These are phyloP conservation scores for Anoplophora glabripennis DNA, from an alignment of 1,140 invertebrate genomes.

Conservation along the genomic window DNA sequence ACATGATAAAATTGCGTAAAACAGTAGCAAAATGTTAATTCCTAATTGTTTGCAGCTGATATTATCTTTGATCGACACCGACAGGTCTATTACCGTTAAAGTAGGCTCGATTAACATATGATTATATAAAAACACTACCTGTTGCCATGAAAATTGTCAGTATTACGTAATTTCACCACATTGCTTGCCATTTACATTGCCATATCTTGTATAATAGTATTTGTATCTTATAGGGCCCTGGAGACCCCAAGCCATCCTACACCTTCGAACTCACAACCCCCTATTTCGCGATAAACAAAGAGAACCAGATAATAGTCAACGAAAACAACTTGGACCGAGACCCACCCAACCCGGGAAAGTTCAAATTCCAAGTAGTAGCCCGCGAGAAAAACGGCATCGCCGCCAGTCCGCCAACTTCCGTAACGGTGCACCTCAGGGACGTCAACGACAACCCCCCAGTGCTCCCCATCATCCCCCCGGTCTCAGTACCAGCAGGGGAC, in stretches of 20 bases:
- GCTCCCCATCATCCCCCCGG: slow-evolving; percentile 70
- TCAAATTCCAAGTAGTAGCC: slow-evolving; percentile 79
- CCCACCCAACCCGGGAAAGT: slow-evolving; percentile 78
- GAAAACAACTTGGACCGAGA: slow-evolving; percentile 83
- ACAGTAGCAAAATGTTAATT: too few species aligned
- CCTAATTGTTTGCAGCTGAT: too few species aligned
- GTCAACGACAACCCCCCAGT: slow-evolving; percentile 83
- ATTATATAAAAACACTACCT: too few species aligned
- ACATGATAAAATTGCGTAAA: too few species aligned
- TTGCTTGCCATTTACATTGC: too few species aligned
- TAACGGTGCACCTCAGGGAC: slow-evolving; percentile 75
- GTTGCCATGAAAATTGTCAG: too few species aligned
- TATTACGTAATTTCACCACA: too few species aligned
- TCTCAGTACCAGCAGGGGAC: slow-evolving; percentile 79
- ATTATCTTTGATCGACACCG: too few species aligned
- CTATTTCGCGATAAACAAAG: slow-evolving; percentile 75
- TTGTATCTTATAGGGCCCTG: slow-evolving; percentile 53
- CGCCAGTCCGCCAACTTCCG: slow-evolving; percentile 74
- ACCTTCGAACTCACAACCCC: slow-evolving; percentile 80
- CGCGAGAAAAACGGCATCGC: slow-evolving; percentile 73
- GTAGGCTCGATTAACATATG: too few species aligned
- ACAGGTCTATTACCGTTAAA: too few species aligned
- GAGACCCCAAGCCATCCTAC: slow-evolving; percentile 72
- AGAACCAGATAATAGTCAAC: slow-evolving; percentile 73
- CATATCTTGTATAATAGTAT: too few species aligned